Base-by-base conservation (phyloP, 2,797 vertebrate species). In the Heliangelus exortis region DNA sequence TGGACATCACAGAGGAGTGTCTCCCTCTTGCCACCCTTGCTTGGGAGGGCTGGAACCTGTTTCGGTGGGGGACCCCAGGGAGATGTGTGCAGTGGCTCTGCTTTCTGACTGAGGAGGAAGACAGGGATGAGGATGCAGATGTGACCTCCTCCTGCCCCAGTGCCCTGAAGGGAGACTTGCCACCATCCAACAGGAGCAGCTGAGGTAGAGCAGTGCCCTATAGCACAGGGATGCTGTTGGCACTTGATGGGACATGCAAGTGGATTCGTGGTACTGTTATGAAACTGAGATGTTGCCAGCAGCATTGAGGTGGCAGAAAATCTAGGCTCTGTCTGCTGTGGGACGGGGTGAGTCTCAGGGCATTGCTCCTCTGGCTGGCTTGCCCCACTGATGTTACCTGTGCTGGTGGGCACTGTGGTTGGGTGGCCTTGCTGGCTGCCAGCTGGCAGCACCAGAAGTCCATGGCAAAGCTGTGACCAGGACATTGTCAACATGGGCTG, bases 231-330 rank as follows among this genome's bases (percentile, higher is more conserved):
- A 33, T 2, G 3, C 21, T 34, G 63, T 69, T 59, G 65, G 36
- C 4, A 1, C 26, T 61, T n/a, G 33, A 5, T 51, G 59, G 50
- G 19, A 13, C 0, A 1, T 54, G 33, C 0, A 0, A 4, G 33
- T 4, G 7, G 22, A 25, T 78, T 31, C 2, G 1, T 41, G 19
- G 19, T 36, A 12, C 31, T 66, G 47, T 57, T 77, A 33, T 1
- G 4, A 26, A 50, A 41, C 62, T 50, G 71, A 39, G 39, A 25
- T 34, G 39, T 50, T 86, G 50, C 50, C 21, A 25, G 45, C 6
- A 3, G 9, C 12, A 7, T 10, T 75, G 73, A 17, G 18, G 18
- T 68, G n/a, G 15, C 50, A 47, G 65, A 47, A 65, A 53, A 21
- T 43, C 54, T 90, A 63, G n/a, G 50, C 80, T 26, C 9, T 2